Base-by-base conservation (phyloP, 2,888 invertebrate genomes). In the Monopis laevigella region DNA sequence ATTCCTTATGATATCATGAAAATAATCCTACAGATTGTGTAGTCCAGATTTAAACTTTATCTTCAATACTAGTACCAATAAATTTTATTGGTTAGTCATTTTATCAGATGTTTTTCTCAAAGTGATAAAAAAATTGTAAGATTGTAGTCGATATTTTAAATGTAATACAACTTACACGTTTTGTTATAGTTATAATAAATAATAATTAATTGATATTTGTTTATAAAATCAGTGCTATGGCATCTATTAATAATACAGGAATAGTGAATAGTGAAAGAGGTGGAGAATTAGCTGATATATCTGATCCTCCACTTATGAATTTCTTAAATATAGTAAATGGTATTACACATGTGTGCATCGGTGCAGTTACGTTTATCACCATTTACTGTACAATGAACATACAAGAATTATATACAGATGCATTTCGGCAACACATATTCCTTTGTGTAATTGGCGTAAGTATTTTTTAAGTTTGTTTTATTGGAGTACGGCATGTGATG, bases 361-460 rank as follows among this genome's bases (percentile, higher is more conserved):
- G 65, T 13, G 54, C 51, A 1, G 51, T 61, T 2, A 48, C 54
- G 0, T 51, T 61, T 21, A 46, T 48, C 47, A 57, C 59, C 1
- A 34, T 41, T 8, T 40, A 24, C 17, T 21, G 21, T 16, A 21
- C 36, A 3, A 36, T 36, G 36, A 21, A 21, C 21, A 21, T 21
- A 19, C 17, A 18, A 10, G 17, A 32, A n/a, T 17, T 17, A 2
- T 16, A 17, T 2, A 11, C 28, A 2, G 29, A 29, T 11, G 16
- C 29, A 3, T 29, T 40, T 16, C 29, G 29, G 11, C 58, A 55
- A 40, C 71, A 71, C 44, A 51, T 71, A 14, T 65, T 59, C 45
- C 52, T 70, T 34, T 59, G 65, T 51, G 57, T 61, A 21, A 51
- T 51, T 45, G 71, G 71, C 54, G 71, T 71, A 50, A 68, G 70